Base-by-base conservation (phyloP, 2,797 vertebrate species). In the Scarus forsteni region DNA sequence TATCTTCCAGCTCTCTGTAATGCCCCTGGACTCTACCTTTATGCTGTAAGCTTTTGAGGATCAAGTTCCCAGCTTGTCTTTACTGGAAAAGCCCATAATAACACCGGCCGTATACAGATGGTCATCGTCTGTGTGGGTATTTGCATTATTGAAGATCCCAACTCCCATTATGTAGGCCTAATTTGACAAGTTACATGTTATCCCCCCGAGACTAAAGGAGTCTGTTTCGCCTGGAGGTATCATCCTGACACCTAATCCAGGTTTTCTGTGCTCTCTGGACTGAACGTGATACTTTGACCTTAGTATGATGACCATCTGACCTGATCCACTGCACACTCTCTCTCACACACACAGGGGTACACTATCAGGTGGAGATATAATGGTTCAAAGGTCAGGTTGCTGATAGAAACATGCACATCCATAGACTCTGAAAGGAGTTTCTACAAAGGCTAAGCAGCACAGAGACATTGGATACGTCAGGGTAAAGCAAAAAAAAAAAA, bases 111-210 rank as follows among this genome's bases (percentile, higher is more conserved):
- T 55, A 15, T 34, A 12, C 51, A 70, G 55, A 27, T 10, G 12
- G 69, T 60, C 65, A 34, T 48, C 4, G 16, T 68, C 15, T 53
- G 36, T 46, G 38, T 51, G 18, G 42, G 50, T 13, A 14, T 63
- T 66, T 87, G 64, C 62, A 84, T 85, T 84, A 85, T 85, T 87
- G 59, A 88, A 36, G 50, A 70, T 8, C 42, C 12, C 27, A 8
- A 4, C 35, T 51, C 59, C 27, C 51, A 6, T 44, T 16, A 59
- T 60, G 58, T 34, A 19, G 15, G 0, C 18, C 69, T 72, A 64
- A 67, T 58, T 66, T 48, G 55, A 63, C 36, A 39, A 45, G 45
- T 59, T 53, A 48, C 15, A 15, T 54, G 16, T 36, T 27, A 35
- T 65, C 50, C 18, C 57, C 57, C n/a, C 19, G 16, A 56, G 55